Base-by-base conservation (phyloP, 2,113 vertebrate genomes). In the Podarcis cretensis region DNA sequence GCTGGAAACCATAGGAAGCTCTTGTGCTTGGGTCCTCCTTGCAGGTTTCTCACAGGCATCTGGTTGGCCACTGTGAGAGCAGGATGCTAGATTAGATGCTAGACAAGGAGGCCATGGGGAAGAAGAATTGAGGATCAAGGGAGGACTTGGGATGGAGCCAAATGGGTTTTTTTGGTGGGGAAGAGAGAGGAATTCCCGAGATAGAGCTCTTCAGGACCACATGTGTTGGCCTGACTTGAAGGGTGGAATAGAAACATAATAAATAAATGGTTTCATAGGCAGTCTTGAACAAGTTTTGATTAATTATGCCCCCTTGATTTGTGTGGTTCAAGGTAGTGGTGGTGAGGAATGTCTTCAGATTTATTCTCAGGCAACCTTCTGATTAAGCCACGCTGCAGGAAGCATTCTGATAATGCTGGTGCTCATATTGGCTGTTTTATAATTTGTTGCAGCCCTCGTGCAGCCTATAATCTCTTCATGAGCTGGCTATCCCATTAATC, bases 401-500 rank as follows among this genome's bases (percentile, higher is more conserved):
- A 66, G 65, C 5, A 9, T 75, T 75, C 40, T 68, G 23, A 3
- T 30, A 32, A 59, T 21, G 27, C 18, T 40, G 23, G 32, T 32
- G 23, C 7, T 81, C n/a, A 16, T 13, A 80, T 63, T 37, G 71
- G 73, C 25, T 57, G 12, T 7, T 76, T 69, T 89, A 92, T 30
- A 6, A 40, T 74, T 48, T 48, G 48, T 76, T 75, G 27, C 71
- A 90, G 76, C 85, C 82, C 21, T 6, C 79, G 27, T 83, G 65
- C 75, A 30, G 85, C 77, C 82, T 71, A 27, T 95, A 93, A 94
- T 93, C 93, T 78, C 10, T 65, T 83, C 68, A 32, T 76, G 32
- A 81, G 89, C 89, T 86, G 82, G 78, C 87, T 83, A 91, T 87
- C 54, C 82, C 73, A 73, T 88, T 93, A 88, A 83, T 94, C 91